Base-by-base conservation (phyloP, 2,113 vertebrate genomes). In the Azemiops feae region DNA sequence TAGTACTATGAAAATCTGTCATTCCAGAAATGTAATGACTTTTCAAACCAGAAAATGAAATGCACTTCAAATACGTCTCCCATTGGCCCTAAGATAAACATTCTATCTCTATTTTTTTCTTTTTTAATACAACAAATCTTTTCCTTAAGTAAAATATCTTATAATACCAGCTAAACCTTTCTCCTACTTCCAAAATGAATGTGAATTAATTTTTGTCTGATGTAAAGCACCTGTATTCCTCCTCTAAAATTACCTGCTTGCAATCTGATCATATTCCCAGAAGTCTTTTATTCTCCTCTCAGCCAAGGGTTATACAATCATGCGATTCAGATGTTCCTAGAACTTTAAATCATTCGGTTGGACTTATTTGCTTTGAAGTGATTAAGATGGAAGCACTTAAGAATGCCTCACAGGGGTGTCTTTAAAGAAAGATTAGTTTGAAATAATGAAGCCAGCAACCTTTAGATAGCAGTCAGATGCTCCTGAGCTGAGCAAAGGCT, bases 171-270 rank as follows among this genome's bases (percentile, higher is more conserved):
- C 2, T 90, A 92, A 94, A 90, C 92, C 1, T 85, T 95, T 92
- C 89, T 92, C 16, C 93, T 95, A 93, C 94, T 96, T 96, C 95
- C 95, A 91, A 92, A 39, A 81, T 92, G 85, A 93, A 88, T 93
- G 95, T 81, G 54, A 94, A 39, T 97, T 97, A 96, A 95, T 97
- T 97, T 97, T 96, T 97, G 96, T 96, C 91, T 95, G 95, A 96
- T 95, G 34, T 95, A 96, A 97, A 96, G 96, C 96, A 98, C 96
- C 96, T 98, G 97, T 92, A 93, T 91, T 69, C 52, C 93, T 91
- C 96, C 93, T 96, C 93, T 91, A 18, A 93, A 93, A 89, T 96
- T 98, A 98, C 97, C 97, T 98, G 98, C 95, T 97, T 98, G 96
- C 96, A 97, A 98, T 98, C 96, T 95, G 81, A 85, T 30, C 95